These are phyloP conservation scores for Syrmaticus mikado DNA, from an alignment of 2,113 vertebrate genomes.

Conservation along the genomic window DNA sequence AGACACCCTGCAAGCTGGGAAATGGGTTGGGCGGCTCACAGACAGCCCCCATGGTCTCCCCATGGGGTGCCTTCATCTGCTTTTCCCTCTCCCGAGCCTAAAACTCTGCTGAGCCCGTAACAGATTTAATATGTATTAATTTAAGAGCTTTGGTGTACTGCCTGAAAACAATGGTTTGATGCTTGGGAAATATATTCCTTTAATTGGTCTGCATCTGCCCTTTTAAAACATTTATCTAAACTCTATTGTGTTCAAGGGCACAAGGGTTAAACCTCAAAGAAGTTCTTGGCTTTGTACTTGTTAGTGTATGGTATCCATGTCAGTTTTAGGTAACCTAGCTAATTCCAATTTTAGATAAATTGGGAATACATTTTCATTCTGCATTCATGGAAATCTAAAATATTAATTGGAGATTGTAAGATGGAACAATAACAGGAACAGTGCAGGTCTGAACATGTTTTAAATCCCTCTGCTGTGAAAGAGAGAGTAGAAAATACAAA, in stretches of 20 bases:
- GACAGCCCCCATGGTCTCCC: background rate
- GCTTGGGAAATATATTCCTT: conserved; percentile 47
- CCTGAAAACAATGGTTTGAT: conserved; percentile 54
- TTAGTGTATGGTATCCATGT: background rate
- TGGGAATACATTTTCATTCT: background rate
- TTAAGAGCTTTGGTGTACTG: conserved; percentile 27
- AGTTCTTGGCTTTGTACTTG: background rate
- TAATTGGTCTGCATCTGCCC: conserved; percentile 22
- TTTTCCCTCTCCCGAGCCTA: conserved; percentile 15
- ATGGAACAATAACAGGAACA: background rate
- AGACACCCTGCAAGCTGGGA: background rate
- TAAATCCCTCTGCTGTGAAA: conserved; percentile 27
- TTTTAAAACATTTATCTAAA: conserved; percentile 59
- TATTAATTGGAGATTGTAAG: background rate
- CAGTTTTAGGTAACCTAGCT: background rate
- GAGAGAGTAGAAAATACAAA: conserved; percentile 1
- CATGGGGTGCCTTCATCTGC: conserved; percentile 11
- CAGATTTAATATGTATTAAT: conserved; percentile 52
- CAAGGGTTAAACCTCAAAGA: conserved; percentile 10
- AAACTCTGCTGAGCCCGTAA: conserved; percentile 31
- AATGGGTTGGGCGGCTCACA: background rate
- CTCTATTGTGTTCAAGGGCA: conserved; percentile 20
- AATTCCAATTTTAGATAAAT: conserved; percentile 11
- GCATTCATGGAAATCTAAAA: background rate
- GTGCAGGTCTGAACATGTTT: background rate